phyloP scores from a whole-genome alignment of 64 coral and sea anemone species.

The Montipora sp. region DNA sequence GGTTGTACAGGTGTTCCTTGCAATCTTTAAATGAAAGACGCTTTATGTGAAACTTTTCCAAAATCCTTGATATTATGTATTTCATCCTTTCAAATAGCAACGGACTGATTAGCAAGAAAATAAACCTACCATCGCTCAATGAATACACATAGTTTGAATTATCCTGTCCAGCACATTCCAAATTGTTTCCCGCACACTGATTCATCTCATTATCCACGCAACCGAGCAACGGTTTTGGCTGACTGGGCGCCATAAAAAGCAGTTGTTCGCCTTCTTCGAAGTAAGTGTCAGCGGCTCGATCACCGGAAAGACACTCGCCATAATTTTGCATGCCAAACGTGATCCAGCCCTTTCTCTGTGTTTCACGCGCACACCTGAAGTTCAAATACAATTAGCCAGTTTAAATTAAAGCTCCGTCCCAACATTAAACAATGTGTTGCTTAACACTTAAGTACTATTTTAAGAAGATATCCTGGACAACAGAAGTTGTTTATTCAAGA shows the following conservation, averaged over 20 bases:
- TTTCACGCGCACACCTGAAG: constrained; percentile 85
- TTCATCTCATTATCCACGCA: constrained; percentile 91
- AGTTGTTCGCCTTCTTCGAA: constrained; percentile 90
- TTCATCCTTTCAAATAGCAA: too few species aligned
- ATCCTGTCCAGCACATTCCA: constrained; percentile 91
- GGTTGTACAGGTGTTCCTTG: too few species aligned
- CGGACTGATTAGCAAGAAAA: not conserved
- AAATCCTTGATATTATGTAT: too few species aligned
- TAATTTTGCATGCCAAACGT: constrained; percentile 93
- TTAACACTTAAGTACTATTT: too few species aligned
- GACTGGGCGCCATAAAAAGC: constrained; percentile 64
- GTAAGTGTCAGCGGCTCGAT: constrained; percentile 70
- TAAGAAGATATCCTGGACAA: too few species aligned
- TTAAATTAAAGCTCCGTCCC: not conserved
- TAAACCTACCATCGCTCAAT: constrained; percentile 60
- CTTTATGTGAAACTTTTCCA: too few species aligned
- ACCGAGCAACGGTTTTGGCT: constrained; percentile 90
- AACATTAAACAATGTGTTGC: not conserved
- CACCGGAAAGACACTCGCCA: constrained; percentile 97
- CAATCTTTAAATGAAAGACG: too few species aligned
- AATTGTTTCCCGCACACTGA: constrained; percentile 62
- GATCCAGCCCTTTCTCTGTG: constrained; percentile 65
- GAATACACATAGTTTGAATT: constrained; percentile 89
- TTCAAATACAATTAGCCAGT: not conserved
- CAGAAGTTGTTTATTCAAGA: too few species aligned